A percentile compares a stretch with the other conserved stretches of the same genome.
phyloP scores from a whole-genome alignment of 1,140 invertebrate species.

The Drosophila novamexicana region DNA sequence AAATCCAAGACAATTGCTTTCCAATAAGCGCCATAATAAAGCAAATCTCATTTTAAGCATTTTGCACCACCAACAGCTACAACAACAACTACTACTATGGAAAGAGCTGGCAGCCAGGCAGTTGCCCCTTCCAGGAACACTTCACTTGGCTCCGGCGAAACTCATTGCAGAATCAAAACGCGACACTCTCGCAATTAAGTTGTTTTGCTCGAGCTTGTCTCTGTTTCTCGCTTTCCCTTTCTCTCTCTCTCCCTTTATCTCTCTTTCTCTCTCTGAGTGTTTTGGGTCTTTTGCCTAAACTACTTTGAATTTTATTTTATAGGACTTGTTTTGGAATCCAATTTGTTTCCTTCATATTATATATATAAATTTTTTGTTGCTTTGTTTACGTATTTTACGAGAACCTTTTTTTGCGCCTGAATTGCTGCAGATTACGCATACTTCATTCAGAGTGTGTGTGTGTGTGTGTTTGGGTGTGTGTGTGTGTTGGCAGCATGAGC shows the following conservation, averaged over 20 bases:
- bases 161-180: slow-evolving; percentile 67
- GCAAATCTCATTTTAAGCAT: slow-evolving; percentile 56
- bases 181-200: slow-evolving; percentile 78
- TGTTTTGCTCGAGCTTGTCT: slow-evolving; percentile 46
- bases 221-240: slow-evolving; percentile 12
- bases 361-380: slow-evolving; percentile 28
- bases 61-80: slow-evolving; percentile 54
- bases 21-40: slow-evolving; percentile 59
- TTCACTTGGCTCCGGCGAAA: slow-evolving; percentile 14
- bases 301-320: slow-evolving; percentile 76
- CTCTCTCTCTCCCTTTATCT: slow-evolving; percentile 1
- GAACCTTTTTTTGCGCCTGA: slow-evolving; percentile 80
- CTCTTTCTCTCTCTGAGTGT: slow-evolving; percentile 26
- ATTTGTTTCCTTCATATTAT: slow-evolving; percentile 37
- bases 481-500: slow-evolving; percentile 49
- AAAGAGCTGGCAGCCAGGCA: slow-evolving; percentile 13
- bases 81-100: slow-evolving; percentile 5
- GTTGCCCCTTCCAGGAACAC: slow-evolving; percentile 28
- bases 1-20: slow-evolving; percentile 84
- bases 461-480: slow-evolving; percentile 14
- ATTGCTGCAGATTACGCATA: slow-evolving; percentile 82
- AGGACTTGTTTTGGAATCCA: slow-evolving; percentile 43
- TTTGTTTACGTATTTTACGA: slow-evolving; percentile 65
- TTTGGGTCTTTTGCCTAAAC: slow-evolving; percentile 44
- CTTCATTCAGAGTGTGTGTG: slow-evolving; percentile 38